phyloP scores from a whole-genome alignment of 2,113 vertebrate genomes.

The Empidonax alnorum region DNA sequence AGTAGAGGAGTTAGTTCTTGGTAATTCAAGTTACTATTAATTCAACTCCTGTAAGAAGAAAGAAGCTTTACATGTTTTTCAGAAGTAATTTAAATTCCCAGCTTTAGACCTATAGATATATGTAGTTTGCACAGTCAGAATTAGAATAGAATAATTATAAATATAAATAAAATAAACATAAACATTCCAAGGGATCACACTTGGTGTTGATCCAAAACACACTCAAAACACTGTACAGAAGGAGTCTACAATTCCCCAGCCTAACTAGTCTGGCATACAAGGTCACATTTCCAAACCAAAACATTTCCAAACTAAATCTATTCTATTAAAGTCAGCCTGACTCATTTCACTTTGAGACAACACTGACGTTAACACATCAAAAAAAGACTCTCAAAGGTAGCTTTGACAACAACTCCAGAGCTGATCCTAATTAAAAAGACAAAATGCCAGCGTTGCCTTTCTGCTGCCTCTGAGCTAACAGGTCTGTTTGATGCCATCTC shows the following conservation, averaged over 20 bases:
- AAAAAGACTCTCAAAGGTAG: not conserved
- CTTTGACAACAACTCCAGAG: slow-evolving; percentile 21
- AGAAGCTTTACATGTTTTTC: not conserved
- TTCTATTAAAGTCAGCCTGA: not conserved
- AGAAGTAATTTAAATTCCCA: not conserved
- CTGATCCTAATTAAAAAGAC: not conserved
- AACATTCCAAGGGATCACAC: not conserved
- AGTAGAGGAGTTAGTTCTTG: not conserved
- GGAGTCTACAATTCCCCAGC: not conserved
- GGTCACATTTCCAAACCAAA: not conserved
- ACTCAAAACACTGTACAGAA: not conserved
- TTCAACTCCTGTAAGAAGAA: not conserved
- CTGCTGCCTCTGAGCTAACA: not conserved
- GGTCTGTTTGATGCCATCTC: not conserved
- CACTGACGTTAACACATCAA: not conserved
- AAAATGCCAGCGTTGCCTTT: not conserved
- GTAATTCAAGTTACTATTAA: not conserved
- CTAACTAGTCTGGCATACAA: not conserved
- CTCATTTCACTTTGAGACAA: not conserved
- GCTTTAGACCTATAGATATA: not conserved
- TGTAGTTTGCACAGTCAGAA: not conserved
- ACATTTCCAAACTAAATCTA: not conserved
- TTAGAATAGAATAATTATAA: not conserved
- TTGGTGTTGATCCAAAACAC: not conserved
- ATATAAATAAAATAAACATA: not conserved